phyloP scores from a whole-genome alignment of 2,797 vertebrate species.

The Phrynocephalus guinanensis region DNA sequence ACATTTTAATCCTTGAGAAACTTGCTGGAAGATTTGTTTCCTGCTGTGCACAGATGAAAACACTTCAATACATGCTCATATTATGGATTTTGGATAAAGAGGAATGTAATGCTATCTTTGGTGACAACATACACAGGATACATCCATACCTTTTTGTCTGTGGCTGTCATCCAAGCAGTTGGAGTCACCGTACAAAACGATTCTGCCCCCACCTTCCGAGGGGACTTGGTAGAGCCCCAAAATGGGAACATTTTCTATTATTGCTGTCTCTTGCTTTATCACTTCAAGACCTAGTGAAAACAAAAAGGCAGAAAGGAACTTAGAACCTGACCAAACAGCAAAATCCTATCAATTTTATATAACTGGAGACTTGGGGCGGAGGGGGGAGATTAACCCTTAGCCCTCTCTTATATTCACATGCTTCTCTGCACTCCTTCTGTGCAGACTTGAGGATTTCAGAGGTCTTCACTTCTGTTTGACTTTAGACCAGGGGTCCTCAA shows the following conservation, averaged over 20 bases:
- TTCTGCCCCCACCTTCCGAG: slow-evolving; percentile 90
- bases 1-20: too few species aligned
- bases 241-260: slow-evolving; percentile 92
- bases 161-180: slow-evolving; percentile 99
- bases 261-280: slow-evolving; percentile 93
- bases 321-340: not conserved
- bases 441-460: too few species aligned
- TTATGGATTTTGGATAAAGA: too few species aligned
- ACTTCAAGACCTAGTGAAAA: slow-evolving; percentile 90
- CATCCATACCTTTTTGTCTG: slow-evolving; percentile 90
- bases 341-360: not conserved
- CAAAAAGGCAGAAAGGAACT: slow-evolving; percentile 22
- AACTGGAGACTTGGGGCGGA: not conserved
- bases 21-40: too few species aligned
- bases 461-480: too few species aligned
- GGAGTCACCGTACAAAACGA: slow-evolving; percentile 94
- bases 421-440: too few species aligned
- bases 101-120: too few species aligned
- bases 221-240: slow-evolving; percentile 95
- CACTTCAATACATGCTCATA: too few species aligned
- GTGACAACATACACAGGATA: too few species aligned
- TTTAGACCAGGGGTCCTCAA: too few species aligned
- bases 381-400: not conserved
- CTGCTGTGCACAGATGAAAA: too few species aligned
- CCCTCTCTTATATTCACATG: not conserved